These are phyloP conservation scores for Sinocyclocheilus maitianheensis DNA, from an alignment of 2,113 vertebrate genomes.

Conservation along the genomic window DNA sequence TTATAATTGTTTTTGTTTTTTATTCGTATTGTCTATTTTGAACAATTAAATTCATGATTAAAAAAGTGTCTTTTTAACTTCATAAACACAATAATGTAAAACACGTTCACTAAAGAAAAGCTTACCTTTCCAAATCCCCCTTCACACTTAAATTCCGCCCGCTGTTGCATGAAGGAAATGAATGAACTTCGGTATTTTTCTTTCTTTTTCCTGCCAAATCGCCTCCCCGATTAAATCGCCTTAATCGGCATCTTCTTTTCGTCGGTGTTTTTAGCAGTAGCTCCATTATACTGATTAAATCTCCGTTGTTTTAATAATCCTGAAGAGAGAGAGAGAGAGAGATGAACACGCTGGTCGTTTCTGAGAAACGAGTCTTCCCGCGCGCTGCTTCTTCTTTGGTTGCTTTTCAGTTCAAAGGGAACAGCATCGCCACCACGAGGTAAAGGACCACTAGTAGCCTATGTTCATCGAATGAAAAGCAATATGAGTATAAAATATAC, in stretches of 20 bases:
- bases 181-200: not conserved
- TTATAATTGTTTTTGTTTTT: not conserved
- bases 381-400: not conserved
- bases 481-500: not conserved
- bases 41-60: not conserved
- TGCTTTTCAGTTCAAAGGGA: too few relatives aligned
- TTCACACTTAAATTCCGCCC: not conserved
- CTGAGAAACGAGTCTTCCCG: not conserved
- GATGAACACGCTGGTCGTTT: not conserved
- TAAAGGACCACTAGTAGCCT: not conserved
- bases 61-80: not conserved
- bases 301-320: not conserved
- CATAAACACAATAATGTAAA: not conserved
- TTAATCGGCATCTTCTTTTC: not conserved
- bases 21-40: not conserved
- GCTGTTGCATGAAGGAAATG: not conserved
- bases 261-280: not conserved
- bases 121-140: not conserved
- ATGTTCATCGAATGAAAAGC: not conserved
- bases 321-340: not conserved
- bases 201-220: not conserved
- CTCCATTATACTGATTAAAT: not conserved
- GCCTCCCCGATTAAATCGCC: too few relatives aligned
- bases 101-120: not conserved
- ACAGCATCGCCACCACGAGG: too few relatives aligned